phyloP scores from a whole-genome alignment of 2,888 invertebrate genomes.

The Dyspetes luteomarginatus region DNA sequence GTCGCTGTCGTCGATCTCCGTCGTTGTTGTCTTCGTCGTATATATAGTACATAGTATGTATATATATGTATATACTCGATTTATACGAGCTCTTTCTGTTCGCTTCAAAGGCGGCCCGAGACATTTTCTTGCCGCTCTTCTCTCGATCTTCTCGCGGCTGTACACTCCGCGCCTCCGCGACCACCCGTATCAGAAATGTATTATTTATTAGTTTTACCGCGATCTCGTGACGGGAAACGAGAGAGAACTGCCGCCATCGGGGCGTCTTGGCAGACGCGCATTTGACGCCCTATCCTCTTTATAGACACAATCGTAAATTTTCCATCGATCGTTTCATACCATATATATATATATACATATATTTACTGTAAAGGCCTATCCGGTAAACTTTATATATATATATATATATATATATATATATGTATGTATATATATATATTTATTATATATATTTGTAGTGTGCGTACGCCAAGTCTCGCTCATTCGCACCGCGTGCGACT shows the following conservation, averaged over 20 bases:
- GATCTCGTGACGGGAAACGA: slow-evolving; percentile 66
- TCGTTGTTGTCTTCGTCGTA: slow-evolving; percentile 44
- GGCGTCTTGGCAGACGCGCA: slow-evolving; percentile 58
- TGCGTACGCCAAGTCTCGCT: slow-evolving; percentile 45
- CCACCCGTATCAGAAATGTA: slow-evolving; percentile 76
- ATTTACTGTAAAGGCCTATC: slow-evolving; percentile 32
- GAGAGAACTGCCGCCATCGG: slow-evolving; percentile 64
- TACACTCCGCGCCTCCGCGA: slow-evolving; percentile 57
- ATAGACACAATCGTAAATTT: slow-evolving; percentile 73
- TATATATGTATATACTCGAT: not conserved
- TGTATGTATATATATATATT: slow-evolving; percentile 7
- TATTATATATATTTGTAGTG: not conserved
- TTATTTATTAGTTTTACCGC: slow-evolving; percentile 73
- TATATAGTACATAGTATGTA: not conserved
- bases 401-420: slow-evolving; percentile 8
- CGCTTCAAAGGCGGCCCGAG: slow-evolving; percentile 73
- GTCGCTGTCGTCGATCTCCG: slow-evolving; percentile 40
- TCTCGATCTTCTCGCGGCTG: slow-evolving; percentile 31
- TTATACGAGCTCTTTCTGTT: slow-evolving; percentile 53
- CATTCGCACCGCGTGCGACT: slow-evolving; percentile 65
- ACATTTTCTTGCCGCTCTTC: slow-evolving; percentile 68
- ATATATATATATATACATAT: too few relatives aligned
- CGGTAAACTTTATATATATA: slow-evolving; percentile 20
- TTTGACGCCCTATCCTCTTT: slow-evolving; percentile 64
- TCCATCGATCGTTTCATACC: slow-evolving; percentile 62